Conservation (phyloP, 2,888 invertebrate species). For the Conistra vaccinii region DNA sequence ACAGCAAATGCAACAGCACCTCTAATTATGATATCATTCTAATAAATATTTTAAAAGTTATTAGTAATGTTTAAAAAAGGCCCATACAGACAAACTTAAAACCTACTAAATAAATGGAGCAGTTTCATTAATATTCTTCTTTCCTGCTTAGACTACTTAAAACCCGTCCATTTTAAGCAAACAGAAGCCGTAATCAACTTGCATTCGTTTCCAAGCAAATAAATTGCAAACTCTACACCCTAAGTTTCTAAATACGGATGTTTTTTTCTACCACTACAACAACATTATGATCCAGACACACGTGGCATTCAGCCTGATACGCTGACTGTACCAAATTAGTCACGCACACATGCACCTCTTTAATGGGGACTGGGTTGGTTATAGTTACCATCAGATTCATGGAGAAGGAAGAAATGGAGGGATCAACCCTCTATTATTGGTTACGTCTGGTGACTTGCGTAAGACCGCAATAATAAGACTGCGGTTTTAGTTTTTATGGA, state of each 20-base stretch:
- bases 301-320: conserved; percentile 73
- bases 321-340: conserved; percentile 76
- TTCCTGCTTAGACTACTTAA: not conserved
- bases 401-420: conserved; percentile 51
- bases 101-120: not conserved
- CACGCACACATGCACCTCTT: conserved; percentile 82
- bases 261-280: conserved; percentile 78
- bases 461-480: conserved; percentile 7
- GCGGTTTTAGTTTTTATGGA: not conserved
- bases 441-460: not conserved
- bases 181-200: conserved; percentile 53
- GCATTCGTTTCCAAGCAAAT: conserved; percentile 57
- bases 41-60: not conserved
- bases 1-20: too few relatives aligned
- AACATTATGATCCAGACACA: conserved; percentile 77
- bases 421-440: conserved; percentile 10
- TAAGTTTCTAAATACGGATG: conserved; percentile 71
- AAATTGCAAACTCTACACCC: conserved; percentile 57
- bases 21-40: not conserved
- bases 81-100: not conserved
- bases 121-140: not conserved
- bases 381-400: conserved; percentile 48
- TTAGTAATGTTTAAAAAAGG: not conserved
- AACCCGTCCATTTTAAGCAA: conserved; percentile 26
- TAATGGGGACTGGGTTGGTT: conserved; percentile 74